Base-by-base conservation (phyloP, 1,140 invertebrate genomes). In the Radopholus similis region DNA sequence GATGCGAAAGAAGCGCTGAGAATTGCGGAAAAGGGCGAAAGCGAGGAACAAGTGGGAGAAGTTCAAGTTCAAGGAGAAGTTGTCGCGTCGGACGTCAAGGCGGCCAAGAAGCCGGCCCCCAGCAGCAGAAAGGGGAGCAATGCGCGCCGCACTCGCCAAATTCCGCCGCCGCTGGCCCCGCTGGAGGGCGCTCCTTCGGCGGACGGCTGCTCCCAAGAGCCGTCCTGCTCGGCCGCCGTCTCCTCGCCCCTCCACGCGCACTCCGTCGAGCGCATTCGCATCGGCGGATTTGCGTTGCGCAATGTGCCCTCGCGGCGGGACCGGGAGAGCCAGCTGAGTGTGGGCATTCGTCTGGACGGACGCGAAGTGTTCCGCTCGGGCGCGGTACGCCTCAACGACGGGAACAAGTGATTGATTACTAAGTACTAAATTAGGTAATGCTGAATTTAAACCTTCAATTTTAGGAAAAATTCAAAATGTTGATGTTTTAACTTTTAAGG, bases 331-430 rank as follows among this genome's bases (percentile, higher is more conserved):
- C 49, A 49, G 32, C 34, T 47, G 32, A 42, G 34, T 11, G 26
- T 62, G 28, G 18, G n/a, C 28, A 40, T 40, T 47, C 59, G 59
- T 21, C 13, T 49, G 34, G 59, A 62, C 49, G 28, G 59, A 32
- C 35, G 59, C 21, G 59, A 62, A 62, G 37, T 49, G 28, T 62
- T 62, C 21, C 59, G 40, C 11, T 18, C 59, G 32, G 26, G 40
- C 5, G 21, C 59, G 21, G 59, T 62, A 40, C 59, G 18, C 35
- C 59, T 62, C 49, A 49, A n/a, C 49, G 40, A 54, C n/a, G 35
- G 35, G 15, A 54, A 15, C 4, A 54, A 34, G 51, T 54, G 35
- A 21, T 21, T 54, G 4, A 32, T n/a, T n/a, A n/a, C n/a, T n/a
- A n/a, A n/a, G n/a, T n/a, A n/a, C n/a, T n/a, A n/a, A n/a, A n/a